Evolutionary conservation across 92 coral and sea anemone genomes (phyloP).

Genomic region (Metridium senile): DNA sequence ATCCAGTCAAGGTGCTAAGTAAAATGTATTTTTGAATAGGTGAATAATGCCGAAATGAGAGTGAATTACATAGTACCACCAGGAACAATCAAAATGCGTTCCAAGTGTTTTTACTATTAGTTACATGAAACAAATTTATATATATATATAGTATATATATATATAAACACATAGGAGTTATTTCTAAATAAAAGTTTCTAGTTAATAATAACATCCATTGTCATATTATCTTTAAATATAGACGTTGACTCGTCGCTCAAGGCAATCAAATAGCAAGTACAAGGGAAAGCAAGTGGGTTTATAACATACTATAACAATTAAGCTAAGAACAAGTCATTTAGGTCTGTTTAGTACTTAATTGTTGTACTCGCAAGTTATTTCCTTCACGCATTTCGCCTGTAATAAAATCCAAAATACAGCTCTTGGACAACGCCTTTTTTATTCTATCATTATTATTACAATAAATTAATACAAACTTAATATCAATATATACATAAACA

Average conservation of each 20-base stretch:
- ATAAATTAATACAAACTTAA: too few relatives aligned
- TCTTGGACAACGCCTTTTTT: too few relatives aligned
- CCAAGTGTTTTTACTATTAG: not conserved
- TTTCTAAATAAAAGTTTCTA: slow-evolving; percentile 7
- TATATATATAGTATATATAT: not conserved
- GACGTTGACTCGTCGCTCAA: not conserved
- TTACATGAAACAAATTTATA: too few relatives aligned
- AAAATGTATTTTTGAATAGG: not conserved
- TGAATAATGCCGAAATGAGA: too few relatives aligned
- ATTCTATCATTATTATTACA: too few relatives aligned
- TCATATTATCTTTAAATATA: not conserved
- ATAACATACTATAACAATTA: slow-evolving; percentile 1
- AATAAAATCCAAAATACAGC: too few relatives aligned
- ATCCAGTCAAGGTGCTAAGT: not conserved
- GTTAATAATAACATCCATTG: not conserved
- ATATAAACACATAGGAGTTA: not conserved
- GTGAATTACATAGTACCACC: too few relatives aligned
- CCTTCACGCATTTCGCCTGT: too few relatives aligned
- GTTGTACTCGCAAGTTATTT: not conserved
- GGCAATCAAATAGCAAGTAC: not conserved
- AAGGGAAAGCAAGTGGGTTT: not conserved
- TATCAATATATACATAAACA: too few relatives aligned
- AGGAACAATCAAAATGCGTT: too few relatives aligned
- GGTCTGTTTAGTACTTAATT: not conserved
- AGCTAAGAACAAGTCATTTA: not conserved